These are phyloP conservation scores for Malthinus seriepunctatus DNA, from an alignment of 2,888 invertebrate genomes.

Conservation along the genomic window DNA sequence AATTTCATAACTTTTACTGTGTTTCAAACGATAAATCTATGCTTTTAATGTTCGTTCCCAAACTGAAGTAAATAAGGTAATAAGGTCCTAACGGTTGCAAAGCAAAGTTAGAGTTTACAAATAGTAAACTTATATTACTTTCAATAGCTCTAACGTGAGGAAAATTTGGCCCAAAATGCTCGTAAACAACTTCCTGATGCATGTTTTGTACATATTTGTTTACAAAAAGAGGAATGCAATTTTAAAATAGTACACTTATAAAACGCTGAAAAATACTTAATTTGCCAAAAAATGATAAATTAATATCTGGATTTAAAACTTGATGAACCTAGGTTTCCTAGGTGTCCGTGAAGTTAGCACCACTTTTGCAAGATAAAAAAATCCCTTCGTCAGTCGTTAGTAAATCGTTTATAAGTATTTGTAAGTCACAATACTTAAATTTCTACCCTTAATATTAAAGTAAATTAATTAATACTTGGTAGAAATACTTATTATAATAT, in stretches of 20 bases:
- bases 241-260: conserved; percentile 6
- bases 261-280: conserved; percentile 43
- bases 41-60: conserved; percentile 53
- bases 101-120: conserved; percentile 45
- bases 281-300: conserved; percentile 36
- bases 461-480: too few species aligned
- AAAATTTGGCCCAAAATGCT: conserved; percentile 43
- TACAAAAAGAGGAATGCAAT: not conserved
- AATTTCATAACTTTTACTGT: too few species aligned
- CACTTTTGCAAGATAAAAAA: too few species aligned
- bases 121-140: conserved; percentile 44
- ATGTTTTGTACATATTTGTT: conserved; percentile 7
- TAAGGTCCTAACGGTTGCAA: conserved; percentile 42
- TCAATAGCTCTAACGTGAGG: conserved; percentile 39
- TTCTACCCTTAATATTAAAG: too few species aligned
- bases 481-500: too few species aligned
- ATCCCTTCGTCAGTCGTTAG: too few species aligned
- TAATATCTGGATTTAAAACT: conserved; percentile 44
- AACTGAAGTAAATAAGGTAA: conserved; percentile 52
- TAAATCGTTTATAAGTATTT: too few species aligned
- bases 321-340: conserved; percentile 48
- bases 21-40: conserved; percentile 42
- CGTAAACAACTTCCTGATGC: conserved; percentile 32
- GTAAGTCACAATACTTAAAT: too few species aligned
- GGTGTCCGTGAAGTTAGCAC: too few species aligned